Evolutionary conservation across 2,113 vertebrate genomes (phyloP).

Genomic region (Prionailurus viverrinus): DNA sequence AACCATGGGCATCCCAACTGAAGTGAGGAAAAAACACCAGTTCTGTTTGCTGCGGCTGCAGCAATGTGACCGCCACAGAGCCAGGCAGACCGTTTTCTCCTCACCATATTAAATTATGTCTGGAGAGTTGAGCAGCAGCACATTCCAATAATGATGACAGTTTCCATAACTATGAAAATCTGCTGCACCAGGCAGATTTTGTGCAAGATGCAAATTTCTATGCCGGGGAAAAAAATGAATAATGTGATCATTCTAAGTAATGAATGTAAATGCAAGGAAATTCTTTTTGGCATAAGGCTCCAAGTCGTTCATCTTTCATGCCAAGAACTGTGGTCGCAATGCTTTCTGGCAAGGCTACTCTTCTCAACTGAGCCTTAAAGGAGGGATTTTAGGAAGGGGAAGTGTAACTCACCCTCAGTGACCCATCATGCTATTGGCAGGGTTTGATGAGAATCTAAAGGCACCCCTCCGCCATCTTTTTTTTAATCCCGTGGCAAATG

Average conservation of each 20-base stretch:
- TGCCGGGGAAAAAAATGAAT: slow-evolving; percentile 41
- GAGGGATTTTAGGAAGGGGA: not conserved
- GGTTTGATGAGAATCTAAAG: not conserved
- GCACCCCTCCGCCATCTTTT: not conserved
- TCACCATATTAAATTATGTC: slow-evolving; percentile 5
- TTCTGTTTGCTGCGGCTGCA: not conserved
- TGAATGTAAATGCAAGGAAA: slow-evolving; percentile 48
- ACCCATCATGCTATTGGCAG: not conserved
- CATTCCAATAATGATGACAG: slow-evolving; percentile 15
- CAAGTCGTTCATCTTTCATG: not conserved
- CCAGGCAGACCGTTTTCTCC: not conserved
- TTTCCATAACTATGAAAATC: slow-evolving; percentile 70
- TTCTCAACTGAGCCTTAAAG: not conserved
- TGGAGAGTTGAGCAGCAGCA: not conserved
- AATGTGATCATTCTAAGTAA: slow-evolving; percentile 56
- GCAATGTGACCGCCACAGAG: not conserved
- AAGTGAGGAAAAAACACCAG: not conserved
- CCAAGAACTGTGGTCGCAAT: not conserved
- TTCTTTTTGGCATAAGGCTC: slow-evolving; percentile 1
- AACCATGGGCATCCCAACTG: not conserved
- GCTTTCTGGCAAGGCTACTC: not conserved
- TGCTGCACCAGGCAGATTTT: slow-evolving; percentile 70
- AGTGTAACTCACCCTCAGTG: not conserved
- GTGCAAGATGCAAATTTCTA: slow-evolving; percentile 74
- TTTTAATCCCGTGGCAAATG: not conserved